These are phyloP conservation scores for Chrysogorgia sp. DNA, from an alignment of 92 coral and sea anemone species.

Conservation along the genomic window DNA sequence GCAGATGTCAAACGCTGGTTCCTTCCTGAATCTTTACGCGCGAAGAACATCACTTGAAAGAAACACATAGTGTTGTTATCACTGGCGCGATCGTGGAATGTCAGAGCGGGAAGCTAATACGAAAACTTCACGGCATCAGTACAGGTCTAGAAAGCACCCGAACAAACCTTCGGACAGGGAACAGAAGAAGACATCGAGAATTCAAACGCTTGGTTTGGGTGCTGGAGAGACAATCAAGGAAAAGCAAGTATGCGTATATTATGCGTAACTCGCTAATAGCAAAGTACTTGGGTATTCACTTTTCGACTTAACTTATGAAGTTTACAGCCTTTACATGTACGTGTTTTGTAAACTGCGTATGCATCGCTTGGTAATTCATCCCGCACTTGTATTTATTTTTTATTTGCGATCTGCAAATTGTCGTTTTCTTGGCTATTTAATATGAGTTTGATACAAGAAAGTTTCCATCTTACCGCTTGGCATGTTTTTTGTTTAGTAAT, in stretches of 20 bases:
- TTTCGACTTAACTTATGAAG: too few species aligned
- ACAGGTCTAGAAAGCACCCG: constrained; percentile 78
- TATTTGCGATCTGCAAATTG: too few species aligned
- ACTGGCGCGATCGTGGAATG: constrained; percentile 7
- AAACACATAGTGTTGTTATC: neutral
- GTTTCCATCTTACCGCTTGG: too few species aligned
- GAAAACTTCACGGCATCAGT: constrained; percentile 46
- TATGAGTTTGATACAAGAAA: too few species aligned
- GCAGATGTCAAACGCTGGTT: neutral
- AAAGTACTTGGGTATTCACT: too few species aligned
- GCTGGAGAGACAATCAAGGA: constrained; percentile 97
- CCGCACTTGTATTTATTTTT: neutral
- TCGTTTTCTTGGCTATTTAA: too few species aligned
- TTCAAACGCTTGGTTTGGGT: constrained; percentile 79
- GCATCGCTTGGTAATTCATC: neutral
- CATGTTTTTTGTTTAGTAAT: too few species aligned
- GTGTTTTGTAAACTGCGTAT: too few species aligned
- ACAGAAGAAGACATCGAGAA: constrained; percentile 92
- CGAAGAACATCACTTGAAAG: neutral
- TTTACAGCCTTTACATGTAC: too few species aligned
- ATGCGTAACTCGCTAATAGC: too few species aligned
- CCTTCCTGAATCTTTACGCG: neutral
- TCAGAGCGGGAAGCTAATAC: constrained; percentile 20
- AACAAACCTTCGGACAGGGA: constrained; percentile 94
- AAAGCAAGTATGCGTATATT: constrained; percentile 70